phyloP scores from a whole-genome alignment of 2,113 vertebrate species.

The Larimichthys crocea region DNA sequence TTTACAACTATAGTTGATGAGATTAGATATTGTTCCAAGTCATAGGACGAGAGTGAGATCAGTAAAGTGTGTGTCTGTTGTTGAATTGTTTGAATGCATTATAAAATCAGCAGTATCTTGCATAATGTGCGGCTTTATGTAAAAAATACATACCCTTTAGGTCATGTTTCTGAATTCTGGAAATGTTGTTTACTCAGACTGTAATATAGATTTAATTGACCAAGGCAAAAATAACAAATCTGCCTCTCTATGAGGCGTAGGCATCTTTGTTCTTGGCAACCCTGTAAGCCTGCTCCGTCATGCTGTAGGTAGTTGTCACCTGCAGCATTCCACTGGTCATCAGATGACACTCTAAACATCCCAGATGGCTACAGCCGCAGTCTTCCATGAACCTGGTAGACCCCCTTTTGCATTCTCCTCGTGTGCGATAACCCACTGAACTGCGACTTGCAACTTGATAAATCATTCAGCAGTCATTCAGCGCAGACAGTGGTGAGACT shows the following conservation, averaged over 20 bases:
- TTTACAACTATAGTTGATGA: constrained; percentile 6
- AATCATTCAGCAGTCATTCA: constrained; percentile 73
- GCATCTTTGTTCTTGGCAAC: constrained; percentile 21
- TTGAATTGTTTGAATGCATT: background rate
- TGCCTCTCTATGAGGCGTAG: constrained; percentile 7
- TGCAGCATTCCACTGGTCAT: constrained; percentile 23
- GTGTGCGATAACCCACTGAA: constrained; percentile 40
- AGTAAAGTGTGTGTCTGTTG: background rate
- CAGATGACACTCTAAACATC: constrained; percentile 39
- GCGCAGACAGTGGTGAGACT: constrained; percentile 59
- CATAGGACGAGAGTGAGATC: background rate
- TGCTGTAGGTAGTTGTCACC: constrained; percentile 32
- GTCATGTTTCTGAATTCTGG: constrained; percentile 28
- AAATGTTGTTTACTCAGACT: constrained; percentile 36
- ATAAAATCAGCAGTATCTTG: background rate
- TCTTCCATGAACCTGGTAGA: constrained; percentile 21
- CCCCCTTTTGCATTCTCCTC: constrained; percentile 53
- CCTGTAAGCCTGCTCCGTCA: constrained; percentile 13
- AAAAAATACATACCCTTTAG: constrained; percentile 15
- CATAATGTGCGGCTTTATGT: constrained; percentile 29
- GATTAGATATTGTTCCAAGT: constrained; percentile 3
- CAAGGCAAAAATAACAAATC: constrained; percentile 35
- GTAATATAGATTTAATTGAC: constrained; percentile 27
- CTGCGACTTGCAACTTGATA: constrained; percentile 66
- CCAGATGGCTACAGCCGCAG: constrained; percentile 16